Percentiles rank a stretch among this genome's conserved stretches.
phyloP scores from a whole-genome alignment of 2,113 vertebrate species.

The Axis porcinus region DNA sequence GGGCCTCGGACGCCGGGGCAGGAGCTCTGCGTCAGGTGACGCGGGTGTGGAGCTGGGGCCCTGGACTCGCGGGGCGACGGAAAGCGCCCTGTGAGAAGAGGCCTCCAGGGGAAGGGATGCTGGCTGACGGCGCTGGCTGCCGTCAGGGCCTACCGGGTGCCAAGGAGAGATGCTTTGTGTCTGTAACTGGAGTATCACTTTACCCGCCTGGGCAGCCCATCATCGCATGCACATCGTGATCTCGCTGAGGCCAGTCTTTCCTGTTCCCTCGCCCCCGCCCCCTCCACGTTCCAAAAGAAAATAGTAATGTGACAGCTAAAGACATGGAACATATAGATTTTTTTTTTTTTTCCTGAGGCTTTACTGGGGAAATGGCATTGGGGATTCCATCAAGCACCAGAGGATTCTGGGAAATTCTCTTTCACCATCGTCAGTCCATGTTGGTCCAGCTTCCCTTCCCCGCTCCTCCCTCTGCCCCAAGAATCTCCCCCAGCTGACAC shows the following conservation, averaged over 20 bases:
- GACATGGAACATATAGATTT: neutral
- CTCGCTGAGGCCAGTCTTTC: neutral
- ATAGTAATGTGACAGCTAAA: accelerated
- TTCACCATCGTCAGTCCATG: neutral
- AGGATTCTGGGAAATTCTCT: neutral
- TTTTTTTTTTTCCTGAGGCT: neutral
- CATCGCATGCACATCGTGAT: accelerated
- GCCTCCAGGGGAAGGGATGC: accelerated
- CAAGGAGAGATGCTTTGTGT: neutral
- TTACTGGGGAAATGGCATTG: neutral
- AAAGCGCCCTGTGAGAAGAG: neutral
- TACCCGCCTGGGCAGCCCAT: accelerated
- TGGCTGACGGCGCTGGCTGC: accelerated
- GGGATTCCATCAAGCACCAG: accelerated
- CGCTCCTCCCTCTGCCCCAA: neutral
- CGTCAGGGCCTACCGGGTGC: neutral
- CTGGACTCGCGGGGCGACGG: neutral
- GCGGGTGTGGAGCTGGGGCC: accelerated
- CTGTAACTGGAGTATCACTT: accelerated
- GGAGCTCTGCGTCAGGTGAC: neutral
- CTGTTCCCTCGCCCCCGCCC: accelerated
- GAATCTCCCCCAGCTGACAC: neutral
- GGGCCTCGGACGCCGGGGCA: neutral
- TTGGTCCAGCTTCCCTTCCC: neutral
- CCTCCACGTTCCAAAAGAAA: neutral